A percentile compares a stretch with the other conserved stretches of the same genome.
phyloP scores from a whole-genome alignment of 2,797 vertebrate genomes.

The Phrynocephalus guinanensis region DNA sequence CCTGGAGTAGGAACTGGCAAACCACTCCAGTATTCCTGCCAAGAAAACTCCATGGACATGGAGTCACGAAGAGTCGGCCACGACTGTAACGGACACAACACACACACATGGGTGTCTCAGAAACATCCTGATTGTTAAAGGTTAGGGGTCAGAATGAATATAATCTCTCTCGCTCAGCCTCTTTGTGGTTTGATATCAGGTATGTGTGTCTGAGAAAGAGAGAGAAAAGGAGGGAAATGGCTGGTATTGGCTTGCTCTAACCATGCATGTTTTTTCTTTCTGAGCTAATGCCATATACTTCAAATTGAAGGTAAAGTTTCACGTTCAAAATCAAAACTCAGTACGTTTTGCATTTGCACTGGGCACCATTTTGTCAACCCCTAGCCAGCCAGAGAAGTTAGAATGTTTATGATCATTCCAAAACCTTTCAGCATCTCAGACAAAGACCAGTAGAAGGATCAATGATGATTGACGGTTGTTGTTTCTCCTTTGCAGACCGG shows the following conservation, averaged over 20 bases:
- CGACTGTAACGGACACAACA: no score
- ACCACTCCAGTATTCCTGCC: no score
- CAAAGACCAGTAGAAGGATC: background rate
- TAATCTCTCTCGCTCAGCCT: background rate
- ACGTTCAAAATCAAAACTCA: background rate
- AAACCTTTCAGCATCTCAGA: background rate
- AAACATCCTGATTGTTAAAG: background rate
- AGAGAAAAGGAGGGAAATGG: background rate
- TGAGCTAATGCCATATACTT: background rate
- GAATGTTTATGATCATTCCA: background rate
- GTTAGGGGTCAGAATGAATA: background rate
- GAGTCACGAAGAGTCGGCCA: no score
- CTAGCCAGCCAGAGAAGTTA: background rate
- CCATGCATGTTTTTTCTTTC: background rate
- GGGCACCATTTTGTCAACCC: background rate
- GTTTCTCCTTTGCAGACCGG: background rate
- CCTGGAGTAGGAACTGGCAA: no score
- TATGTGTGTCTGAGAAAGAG: background rate
- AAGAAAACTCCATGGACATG: no score
- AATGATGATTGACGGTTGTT: background rate
- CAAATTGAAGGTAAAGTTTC: background rate
- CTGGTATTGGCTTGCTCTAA: background rate
- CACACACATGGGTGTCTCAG: no score
- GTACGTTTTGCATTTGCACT: no score
- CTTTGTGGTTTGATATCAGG: no score